Conservation (phyloP, 2,888 invertebrate genomes). For the Oscheius myriophilus region DNA sequence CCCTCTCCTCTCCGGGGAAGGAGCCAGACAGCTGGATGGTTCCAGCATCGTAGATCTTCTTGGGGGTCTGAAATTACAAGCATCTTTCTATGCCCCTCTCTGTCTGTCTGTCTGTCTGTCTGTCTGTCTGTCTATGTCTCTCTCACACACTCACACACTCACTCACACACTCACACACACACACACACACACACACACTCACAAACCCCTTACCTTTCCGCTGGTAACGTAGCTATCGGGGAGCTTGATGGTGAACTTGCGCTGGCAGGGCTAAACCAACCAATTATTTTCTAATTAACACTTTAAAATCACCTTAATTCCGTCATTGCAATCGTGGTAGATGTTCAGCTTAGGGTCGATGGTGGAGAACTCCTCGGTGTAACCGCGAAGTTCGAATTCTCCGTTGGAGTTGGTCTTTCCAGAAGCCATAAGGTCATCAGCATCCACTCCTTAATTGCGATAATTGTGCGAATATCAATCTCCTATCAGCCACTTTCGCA, state of each 20-base stretch:
- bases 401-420: slow-evolving; percentile 36
- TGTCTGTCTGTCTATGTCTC: too few species aligned
- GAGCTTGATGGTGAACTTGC: slow-evolving; percentile 57
- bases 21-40: slow-evolving; percentile 53
- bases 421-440: slow-evolving; percentile 39
- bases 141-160: too few species aligned
- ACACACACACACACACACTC: too few species aligned
- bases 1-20: slow-evolving; percentile 50
- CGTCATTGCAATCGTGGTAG: slow-evolving; percentile 56
- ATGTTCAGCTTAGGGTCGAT: slow-evolving; percentile 56
- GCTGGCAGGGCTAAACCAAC: slow-evolving; percentile 55
- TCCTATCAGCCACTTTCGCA: too few species aligned
- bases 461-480: too few species aligned
- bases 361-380: slow-evolving; percentile 37
- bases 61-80: slow-evolving; percentile 17
- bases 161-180: too few species aligned
- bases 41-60: slow-evolving; percentile 54
- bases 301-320: slow-evolving; percentile 35
- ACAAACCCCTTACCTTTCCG: slow-evolving; percentile 32
- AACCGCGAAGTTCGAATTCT: slow-evolving; percentile 32
- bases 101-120: too few species aligned
- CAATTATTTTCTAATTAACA: background rate
- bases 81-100: background rate
- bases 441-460: slow-evolving; percentile 34
- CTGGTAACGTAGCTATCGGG: slow-evolving; percentile 53